Evolutionary conservation across 30 jellyfish, hydroid and myxozoan genomes (phyloP), one percentile per base, ranked within the genome.

Genomic region (Hydra vulgaris): DNA sequence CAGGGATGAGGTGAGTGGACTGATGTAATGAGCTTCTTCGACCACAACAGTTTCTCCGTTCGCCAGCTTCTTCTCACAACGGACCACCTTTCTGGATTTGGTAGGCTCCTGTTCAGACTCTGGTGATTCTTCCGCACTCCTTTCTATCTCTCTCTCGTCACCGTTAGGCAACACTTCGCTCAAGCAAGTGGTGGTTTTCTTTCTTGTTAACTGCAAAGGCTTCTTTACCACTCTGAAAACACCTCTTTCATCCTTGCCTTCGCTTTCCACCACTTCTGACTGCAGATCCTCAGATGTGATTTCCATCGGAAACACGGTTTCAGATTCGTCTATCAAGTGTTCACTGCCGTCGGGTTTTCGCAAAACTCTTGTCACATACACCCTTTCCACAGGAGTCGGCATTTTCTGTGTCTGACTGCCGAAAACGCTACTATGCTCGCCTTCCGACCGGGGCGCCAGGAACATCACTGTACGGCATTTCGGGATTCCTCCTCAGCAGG

Each of bases 381-480:
- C 87, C 66, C 95, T 79, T 71, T 88, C 95, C 54, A 88, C 95
- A 56, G 95, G 94, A 16, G 83, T 81, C 23, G 95, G 95, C 56
- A 75, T 85, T 53, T 71, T 81, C 74, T 17, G 67, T n/a, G 25
- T 18, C 24, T 52, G 75, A 15, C 16, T 7, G 27, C 75, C 16
- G 27, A 8, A 23, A 68, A 7, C 25, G 7, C 75, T 8, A 15
- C 27, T 68, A 8, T 18, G 66, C 17, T 8, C 22, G 7, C 54
- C 83, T 16, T 52, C 83, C n/a, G 66, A 18, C n/a, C 8, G 77
- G 26, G 72, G 77, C 5, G 22, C 5, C 12, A 15, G 54, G 8
- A 12, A 40, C 61, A 8, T 68, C 27, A 68, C 27, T 15, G 25
- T n/a, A 68, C 25, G 8, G 25, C 27, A 23, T 8, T 26, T 87